Base-by-base conservation (phyloP, 2,797 vertebrate species). In the Miichthys miiuy region DNA sequence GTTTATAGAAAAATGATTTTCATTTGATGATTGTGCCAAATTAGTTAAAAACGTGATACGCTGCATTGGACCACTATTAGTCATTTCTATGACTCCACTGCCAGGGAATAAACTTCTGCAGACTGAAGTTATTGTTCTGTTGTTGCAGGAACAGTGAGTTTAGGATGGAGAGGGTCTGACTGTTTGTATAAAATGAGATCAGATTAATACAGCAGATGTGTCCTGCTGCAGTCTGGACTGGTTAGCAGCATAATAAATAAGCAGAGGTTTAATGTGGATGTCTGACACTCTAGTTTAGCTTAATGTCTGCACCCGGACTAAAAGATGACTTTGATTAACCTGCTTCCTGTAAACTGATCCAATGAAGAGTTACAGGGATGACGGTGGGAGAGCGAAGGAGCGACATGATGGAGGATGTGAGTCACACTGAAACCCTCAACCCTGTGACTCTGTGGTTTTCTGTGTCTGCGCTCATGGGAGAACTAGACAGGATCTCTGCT, bases 321-420 rank as follows among this genome's bases (percentile, higher is more conserved):
- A 13, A 62, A 48, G 48, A 50, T 21, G 27, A 61, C 23, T 65
- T 77, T 38, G 17, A 65, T 82, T 16, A 61, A 67, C 8, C 30
- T 21, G 18, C 58, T 80, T 73, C 25, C 12, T 71, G 79, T 66
- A 60, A 70, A 3, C 11, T 51, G 65, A 84, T 17, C 63, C 41
- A 9, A 5, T 42, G 20, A 64, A 20, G 56, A 80, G 13, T 51
- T 57, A 52, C 42, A 71, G 72, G 23, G 68, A 47, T 0, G 18
- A 47, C 55, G 38, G 79, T 47, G 44, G 73, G 56, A 75, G 64
- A 48, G 62, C 1, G 5, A 47, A 41, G 67, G 23, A 68, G 67
- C 65, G 75, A 79, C 80, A 70, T 8, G 12, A 68, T 80, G 84
- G 81, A 86, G 68, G 71, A 80, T 68, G 71, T 88, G 87, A 90